These are phyloP conservation scores for Silurus glanis DNA, from an alignment of 2,113 vertebrate species.

Conservation along the genomic window DNA sequence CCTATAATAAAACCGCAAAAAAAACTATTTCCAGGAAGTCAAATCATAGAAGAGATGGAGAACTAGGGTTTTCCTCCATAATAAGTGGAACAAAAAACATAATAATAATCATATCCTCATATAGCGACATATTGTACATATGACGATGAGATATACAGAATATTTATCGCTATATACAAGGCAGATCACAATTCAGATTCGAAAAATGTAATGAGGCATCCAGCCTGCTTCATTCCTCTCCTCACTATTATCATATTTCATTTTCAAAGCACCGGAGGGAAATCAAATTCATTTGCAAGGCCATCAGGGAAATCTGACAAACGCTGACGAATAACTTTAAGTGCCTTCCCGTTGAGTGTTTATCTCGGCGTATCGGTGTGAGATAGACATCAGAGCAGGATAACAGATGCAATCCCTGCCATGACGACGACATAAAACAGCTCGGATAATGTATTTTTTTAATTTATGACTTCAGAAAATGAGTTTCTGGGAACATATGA, in stretches of 20 bases:
- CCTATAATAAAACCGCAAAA: conserved; percentile 70
- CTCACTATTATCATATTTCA: neutral
- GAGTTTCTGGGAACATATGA: conserved; percentile 6
- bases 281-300: neutral
- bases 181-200: neutral
- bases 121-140: neutral
- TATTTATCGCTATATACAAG: neutral
- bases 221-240: neutral
- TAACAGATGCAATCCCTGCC: neutral
- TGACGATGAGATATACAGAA: neutral
- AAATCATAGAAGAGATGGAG: neutral
- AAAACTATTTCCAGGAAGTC: neutral
- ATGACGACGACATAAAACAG: neutral
- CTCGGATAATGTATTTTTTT: neutral
- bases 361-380: conserved; percentile 12
- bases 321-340: neutral
- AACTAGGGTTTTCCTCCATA: neutral
- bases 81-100: neutral
- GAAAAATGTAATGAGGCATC: neutral
- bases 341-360: neutral
- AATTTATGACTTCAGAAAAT: neutral
- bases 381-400: conserved; percentile 2
- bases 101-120: neutral
- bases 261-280: neutral
- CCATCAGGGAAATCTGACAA: conserved; percentile 9